Percentiles rank a stretch among this genome's conserved stretches.
phyloP scores from a whole-genome alignment of 2,888 invertebrate species.

The Brachyopa scutellaris region DNA sequence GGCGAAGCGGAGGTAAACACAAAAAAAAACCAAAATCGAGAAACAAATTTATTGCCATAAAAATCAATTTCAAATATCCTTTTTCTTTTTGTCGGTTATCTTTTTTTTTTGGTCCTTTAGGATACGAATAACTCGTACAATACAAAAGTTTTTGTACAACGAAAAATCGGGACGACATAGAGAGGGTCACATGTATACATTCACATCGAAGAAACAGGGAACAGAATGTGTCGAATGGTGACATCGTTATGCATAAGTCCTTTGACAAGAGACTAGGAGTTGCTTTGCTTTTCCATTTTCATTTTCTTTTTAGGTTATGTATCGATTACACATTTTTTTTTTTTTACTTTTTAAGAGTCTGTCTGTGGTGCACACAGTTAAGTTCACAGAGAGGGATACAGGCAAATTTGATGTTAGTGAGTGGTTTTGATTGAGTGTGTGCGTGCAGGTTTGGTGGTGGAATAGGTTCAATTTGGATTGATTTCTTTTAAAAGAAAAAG shows the following conservation, averaged over 20 bases:
- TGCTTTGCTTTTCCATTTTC: background rate
- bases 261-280: background rate
- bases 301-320: background rate
- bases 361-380: background rate
- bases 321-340: conserved; percentile 16
- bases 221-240: conserved; percentile 25
- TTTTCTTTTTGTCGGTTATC: background rate
- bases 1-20: background rate
- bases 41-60: conserved; percentile 57
- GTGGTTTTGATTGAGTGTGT: no score
- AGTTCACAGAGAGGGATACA: conserved; percentile 1
- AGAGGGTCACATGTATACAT: background rate
- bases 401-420: no score
- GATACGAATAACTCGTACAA: conserved; percentile 5
- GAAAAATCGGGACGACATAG: background rate
- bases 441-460: no score
- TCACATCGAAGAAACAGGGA: background rate
- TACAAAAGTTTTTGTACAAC: conserved; percentile 15
- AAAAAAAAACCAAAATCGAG: no score
- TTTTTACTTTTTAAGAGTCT: background rate
- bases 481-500: no score
- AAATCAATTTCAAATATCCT: conserved; percentile 55
- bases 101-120: background rate
- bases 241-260: conserved; percentile 31
- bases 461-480: no score